These are phyloP conservation scores for Venustaconcha ellipsiformis DNA, from an alignment of 1,140 invertebrate genomes.

Conservation along the genomic window DNA sequence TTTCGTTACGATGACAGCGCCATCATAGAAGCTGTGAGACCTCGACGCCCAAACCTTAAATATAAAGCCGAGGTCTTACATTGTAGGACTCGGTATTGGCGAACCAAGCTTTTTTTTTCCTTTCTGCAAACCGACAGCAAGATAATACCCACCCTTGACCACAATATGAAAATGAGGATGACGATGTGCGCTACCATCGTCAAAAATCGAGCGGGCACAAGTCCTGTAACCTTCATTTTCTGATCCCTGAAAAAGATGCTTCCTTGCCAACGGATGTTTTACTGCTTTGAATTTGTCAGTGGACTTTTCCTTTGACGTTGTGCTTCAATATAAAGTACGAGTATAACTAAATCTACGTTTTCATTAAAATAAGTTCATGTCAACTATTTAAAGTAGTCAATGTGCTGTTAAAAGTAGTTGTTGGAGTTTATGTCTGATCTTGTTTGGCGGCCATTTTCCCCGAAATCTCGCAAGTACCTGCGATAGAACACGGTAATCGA, in stretches of 20 bases:
- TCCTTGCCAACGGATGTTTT: constrained; percentile 22
- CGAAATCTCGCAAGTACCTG: no score
- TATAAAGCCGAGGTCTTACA: no score
- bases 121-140: no score
- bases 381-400: background rate
- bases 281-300: background rate
- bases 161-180: constrained; percentile 54
- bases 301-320: background rate
- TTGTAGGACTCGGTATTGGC: no score
- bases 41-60: no score
- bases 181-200: constrained; percentile 56
- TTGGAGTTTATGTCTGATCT: constrained; percentile 10
- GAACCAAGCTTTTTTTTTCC: no score
- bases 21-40: no score
- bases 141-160: constrained; percentile 46
- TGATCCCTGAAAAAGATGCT: constrained; percentile 7
- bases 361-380: no score
- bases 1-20: no score
- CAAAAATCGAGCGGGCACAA: constrained; percentile 59
- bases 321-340: no score
- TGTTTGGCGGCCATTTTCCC: constrained; percentile 33
- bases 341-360: no score
- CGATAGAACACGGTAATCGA: no score
- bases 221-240: constrained; percentile 46
- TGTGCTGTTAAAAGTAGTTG: background rate